Percentiles rank a stretch among this genome's conserved stretches.
Conservation (phyloP, 1,140 invertebrate species). For the Drosophila littoralis region DNA sequence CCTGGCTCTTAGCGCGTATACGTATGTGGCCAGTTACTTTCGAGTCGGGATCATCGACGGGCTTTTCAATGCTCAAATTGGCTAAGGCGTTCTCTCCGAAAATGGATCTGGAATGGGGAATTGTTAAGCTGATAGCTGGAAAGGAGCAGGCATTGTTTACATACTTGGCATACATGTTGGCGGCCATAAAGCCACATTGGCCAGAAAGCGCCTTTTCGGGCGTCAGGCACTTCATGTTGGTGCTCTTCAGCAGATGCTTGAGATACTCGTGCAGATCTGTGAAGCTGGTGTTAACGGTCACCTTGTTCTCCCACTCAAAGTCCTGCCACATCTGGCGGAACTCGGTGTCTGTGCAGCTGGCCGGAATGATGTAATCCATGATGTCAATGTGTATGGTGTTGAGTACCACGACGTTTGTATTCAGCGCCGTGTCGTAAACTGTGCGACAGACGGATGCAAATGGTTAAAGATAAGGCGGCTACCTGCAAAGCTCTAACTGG, state of each 20-base stretch:
- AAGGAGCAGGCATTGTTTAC: neutral
- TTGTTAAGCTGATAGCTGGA: too few species aligned
- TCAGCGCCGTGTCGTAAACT: slow-evolving; percentile 98
- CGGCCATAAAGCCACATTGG: slow-evolving; percentile 99
- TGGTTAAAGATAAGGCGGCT: neutral
- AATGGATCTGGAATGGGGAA: slow-evolving; percentile 90
- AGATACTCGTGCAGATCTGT: slow-evolving; percentile 97
- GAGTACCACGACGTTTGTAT: slow-evolving; percentile 98
- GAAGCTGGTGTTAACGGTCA: slow-evolving; percentile 97
- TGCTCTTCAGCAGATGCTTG: slow-evolving; percentile 95
- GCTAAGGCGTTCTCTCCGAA: slow-evolving; percentile 99
- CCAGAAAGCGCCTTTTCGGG: slow-evolving; percentile 97
- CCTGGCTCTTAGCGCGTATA: slow-evolving; percentile 99
- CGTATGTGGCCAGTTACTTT: slow-evolving; percentile 98
- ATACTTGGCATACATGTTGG: slow-evolving; percentile 96
- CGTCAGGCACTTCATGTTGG: slow-evolving; percentile 99
- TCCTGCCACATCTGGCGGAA: slow-evolving; percentile 99
- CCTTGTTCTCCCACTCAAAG: slow-evolving; percentile 99
- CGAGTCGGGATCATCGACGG: slow-evolving; percentile 93
- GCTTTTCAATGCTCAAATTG: slow-evolving; percentile 99
- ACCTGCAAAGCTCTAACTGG: too few species aligned
- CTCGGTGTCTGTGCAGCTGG: slow-evolving; percentile 96
- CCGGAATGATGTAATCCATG: slow-evolving; percentile 99
- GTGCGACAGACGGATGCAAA: neutral
- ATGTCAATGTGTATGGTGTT: slow-evolving; percentile 99